phyloP scores from a whole-genome alignment of 2,888 invertebrate genomes.

The Zygothrica quintamaculata region DNA sequence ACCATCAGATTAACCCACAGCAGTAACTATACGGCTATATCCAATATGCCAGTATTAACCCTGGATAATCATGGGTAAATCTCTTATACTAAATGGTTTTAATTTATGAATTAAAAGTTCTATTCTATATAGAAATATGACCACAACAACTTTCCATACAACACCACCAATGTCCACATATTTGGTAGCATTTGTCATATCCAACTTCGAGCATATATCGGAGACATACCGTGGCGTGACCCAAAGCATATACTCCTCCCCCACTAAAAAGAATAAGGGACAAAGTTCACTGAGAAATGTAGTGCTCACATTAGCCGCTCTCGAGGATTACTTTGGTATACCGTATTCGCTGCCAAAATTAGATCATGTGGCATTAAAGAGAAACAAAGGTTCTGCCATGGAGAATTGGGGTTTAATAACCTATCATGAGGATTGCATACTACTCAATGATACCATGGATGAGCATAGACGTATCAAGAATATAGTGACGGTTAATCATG shows the following conservation, averaged over 20 bases:
- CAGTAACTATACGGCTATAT: slow-evolving; percentile 81
- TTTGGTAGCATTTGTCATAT: slow-evolving; percentile 92
- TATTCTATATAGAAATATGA: slow-evolving; percentile 51
- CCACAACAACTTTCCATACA: slow-evolving; percentile 85
- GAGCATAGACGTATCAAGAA: slow-evolving; percentile 73
- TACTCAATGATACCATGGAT: slow-evolving; percentile 84
- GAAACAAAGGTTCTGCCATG: slow-evolving; percentile 94
- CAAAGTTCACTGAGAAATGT: slow-evolving; percentile 74
- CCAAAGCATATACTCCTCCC: slow-evolving; percentile 81
- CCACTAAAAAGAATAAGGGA: slow-evolving; percentile 63
- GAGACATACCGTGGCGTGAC: slow-evolving; percentile 82
- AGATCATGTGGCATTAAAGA: slow-evolving; percentile 94
- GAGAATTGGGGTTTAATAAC: slow-evolving; percentile 98
- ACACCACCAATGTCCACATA: slow-evolving; percentile 91
- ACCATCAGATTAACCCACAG: slow-evolving; percentile 87
- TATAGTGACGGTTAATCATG: slow-evolving; percentile 86
- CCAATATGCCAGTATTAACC: slow-evolving; percentile 81
- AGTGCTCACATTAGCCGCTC: slow-evolving; percentile 68
- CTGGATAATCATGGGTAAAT: slow-evolving; percentile 61
- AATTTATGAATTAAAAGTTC: slow-evolving; percentile 18
- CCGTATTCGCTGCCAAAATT: slow-evolving; percentile 91
- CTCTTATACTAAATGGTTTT: background rate
- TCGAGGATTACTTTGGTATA: slow-evolving; percentile 90
- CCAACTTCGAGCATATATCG: slow-evolving; percentile 85
- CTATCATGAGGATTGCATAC: slow-evolving; percentile 83